Percentiles rank a stretch among this genome's conserved stretches.
These are phyloP conservation scores for Myrmophylax atrothorax DNA, from an alignment of 2,113 vertebrate species.

Conservation along the genomic window DNA sequence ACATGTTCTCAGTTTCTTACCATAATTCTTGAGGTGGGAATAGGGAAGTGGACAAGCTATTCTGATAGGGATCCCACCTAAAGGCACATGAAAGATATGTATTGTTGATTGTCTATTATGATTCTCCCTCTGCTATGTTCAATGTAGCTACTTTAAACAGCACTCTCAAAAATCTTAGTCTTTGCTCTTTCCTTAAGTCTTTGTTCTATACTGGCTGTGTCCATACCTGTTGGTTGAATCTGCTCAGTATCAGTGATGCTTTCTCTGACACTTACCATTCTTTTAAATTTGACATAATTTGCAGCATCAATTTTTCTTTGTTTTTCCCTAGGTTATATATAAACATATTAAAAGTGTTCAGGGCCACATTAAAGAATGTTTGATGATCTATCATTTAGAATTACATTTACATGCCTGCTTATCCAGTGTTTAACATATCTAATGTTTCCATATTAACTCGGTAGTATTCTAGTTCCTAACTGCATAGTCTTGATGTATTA, in stretches of 20 bases:
- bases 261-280: background rate
- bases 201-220: no score
- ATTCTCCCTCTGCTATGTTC: background rate
- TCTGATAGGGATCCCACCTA: background rate
- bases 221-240: fast-evolving
- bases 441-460: background rate
- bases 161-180: background rate
- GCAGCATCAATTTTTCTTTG: background rate
- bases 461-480: background rate
- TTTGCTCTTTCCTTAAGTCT: background rate
- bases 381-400: background rate
- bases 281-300: background rate
- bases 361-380: background rate
- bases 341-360: background rate
- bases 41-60: background rate
- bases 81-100: background rate
- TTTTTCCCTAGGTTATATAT: background rate
- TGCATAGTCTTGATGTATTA: background rate
- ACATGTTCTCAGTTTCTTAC: background rate
- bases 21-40: background rate
- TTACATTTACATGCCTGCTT: background rate
- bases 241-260: background rate
- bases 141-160: background rate
- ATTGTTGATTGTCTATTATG: background rate
- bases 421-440: background rate